Conservation (phyloP, 1,140 invertebrate genomes). For the Galleria mellonella region DNA sequence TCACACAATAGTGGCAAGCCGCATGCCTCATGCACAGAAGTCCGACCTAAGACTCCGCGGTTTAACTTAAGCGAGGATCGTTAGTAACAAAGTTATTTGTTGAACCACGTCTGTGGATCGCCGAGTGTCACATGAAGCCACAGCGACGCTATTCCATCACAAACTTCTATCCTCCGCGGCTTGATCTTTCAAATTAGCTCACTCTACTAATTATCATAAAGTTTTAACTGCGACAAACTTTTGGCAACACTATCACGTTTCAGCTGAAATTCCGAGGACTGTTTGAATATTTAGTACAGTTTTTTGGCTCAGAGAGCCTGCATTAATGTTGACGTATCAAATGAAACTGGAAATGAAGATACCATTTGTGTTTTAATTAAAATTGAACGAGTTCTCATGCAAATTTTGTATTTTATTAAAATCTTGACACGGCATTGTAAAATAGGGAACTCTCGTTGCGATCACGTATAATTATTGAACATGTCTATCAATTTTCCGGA, state of each 20-base stretch:
- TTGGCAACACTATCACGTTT: conserved; percentile 42
- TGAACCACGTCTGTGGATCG: conserved; percentile 1
- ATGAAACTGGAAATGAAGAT: conserved; percentile 4
- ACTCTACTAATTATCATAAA: conserved; percentile 44
- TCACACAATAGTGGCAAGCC: too few relatives aligned
- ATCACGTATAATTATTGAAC: too few relatives aligned
- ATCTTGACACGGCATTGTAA: too few relatives aligned
- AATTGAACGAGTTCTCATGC: neutral
- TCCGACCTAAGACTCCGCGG: conserved; percentile 2
- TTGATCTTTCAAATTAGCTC: conserved; percentile 39
- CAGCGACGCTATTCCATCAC: neutral
- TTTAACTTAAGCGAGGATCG: conserved; percentile 2
- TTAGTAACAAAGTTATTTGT: conserved; percentile 9
- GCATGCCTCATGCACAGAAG: too few relatives aligned
- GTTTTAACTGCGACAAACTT: conserved; percentile 36
- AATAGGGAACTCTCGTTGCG: too few relatives aligned
- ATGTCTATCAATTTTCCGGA: too few relatives aligned
- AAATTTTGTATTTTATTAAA: neutral
- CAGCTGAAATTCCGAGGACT: conserved; percentile 26
- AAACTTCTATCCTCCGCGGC: conserved; percentile 25
- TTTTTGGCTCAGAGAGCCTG: conserved; percentile 21
- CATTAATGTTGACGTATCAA: conserved; percentile 26
- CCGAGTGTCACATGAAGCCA: neutral
- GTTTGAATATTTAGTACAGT: conserved; percentile 23
- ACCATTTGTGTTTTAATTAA: conserved; percentile 5